Evolutionary conservation across 1,140 invertebrate genomes (phyloP).

Genomic region (Drosophila arawakana): DNA sequence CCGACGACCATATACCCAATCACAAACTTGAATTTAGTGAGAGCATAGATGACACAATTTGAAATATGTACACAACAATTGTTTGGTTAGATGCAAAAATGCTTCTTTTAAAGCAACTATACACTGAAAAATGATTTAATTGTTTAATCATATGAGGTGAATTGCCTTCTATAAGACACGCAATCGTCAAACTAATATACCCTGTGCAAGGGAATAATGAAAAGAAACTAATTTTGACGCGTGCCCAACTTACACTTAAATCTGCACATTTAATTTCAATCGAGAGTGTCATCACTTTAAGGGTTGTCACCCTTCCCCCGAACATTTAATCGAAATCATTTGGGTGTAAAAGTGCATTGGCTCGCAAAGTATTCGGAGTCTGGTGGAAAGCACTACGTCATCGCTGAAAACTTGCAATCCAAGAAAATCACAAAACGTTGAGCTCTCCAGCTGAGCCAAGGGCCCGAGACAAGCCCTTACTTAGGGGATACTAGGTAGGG

Average conservation of each 20-base stretch:
- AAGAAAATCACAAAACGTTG: conserved; percentile 13
- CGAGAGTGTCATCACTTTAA: conserved; percentile 10
- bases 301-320: neutral
- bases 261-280: conserved; percentile 24
- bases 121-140: no score
- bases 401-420: conserved; percentile 7
- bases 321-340: conserved; percentile 19
- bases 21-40: no score
- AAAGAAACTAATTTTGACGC: conserved; percentile 17
- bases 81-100: no score
- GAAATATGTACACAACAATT: no score
- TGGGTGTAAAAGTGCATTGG: conserved; percentile 3
- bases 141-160: no score
- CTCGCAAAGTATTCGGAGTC: neutral
- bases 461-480: neutral
- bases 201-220: neutral
- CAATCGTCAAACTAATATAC: no score
- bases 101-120: no score
- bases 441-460: conserved; percentile 17
- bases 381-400: conserved; percentile 24
- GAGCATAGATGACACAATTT: no score
- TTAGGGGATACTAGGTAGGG: conserved; percentile 4
- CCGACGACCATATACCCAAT: no score
- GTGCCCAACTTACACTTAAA: conserved; percentile 16
- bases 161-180: no score